Conservation (phyloP, 1,140 invertebrate genomes). For the Bathynomus jamesi region DNA sequence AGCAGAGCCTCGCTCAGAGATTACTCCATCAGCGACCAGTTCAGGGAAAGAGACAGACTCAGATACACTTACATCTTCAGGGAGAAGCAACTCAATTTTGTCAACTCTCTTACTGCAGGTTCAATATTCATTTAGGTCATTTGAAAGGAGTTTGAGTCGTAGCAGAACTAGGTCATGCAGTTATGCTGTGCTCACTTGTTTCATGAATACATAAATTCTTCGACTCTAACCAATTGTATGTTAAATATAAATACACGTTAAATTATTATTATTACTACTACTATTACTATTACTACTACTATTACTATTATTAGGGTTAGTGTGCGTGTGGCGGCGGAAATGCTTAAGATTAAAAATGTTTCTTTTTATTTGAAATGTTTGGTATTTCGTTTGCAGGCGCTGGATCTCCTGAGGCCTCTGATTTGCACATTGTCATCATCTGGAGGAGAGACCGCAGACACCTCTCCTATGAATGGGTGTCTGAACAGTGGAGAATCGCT, state of each 20-base stretch:
- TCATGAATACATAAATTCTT: too few species aligned
- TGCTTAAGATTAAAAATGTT: too few species aligned
- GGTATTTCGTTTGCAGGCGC: too few species aligned
- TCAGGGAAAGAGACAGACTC: constrained; percentile 55
- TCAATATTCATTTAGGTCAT: too few species aligned
- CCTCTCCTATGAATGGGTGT: constrained; percentile 86
- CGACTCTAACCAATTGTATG: too few species aligned
- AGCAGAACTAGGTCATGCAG: too few species aligned
- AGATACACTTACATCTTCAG: constrained; percentile 68
- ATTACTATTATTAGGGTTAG: not conserved
- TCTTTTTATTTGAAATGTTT: too few species aligned
- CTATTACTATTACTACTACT: not conserved
- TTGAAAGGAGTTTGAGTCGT: too few species aligned
- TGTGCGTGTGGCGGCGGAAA: too few species aligned
- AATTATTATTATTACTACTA: not conserved
- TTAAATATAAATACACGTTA: not conserved
- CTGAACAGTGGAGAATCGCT: constrained; percentile 54
- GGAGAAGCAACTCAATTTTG: constrained; percentile 71
- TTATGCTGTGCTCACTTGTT: too few species aligned
- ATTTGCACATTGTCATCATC: constrained; percentile 64
- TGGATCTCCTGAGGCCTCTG: constrained; percentile 37
- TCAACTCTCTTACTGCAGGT: constrained; percentile 62
- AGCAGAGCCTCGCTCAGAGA: constrained; percentile 45
- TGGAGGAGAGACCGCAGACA: constrained; percentile 76
- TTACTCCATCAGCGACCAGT: constrained; percentile 40